These are phyloP conservation scores for Xanthia togata DNA, from an alignment of 2,888 invertebrate species.

Conservation along the genomic window DNA sequence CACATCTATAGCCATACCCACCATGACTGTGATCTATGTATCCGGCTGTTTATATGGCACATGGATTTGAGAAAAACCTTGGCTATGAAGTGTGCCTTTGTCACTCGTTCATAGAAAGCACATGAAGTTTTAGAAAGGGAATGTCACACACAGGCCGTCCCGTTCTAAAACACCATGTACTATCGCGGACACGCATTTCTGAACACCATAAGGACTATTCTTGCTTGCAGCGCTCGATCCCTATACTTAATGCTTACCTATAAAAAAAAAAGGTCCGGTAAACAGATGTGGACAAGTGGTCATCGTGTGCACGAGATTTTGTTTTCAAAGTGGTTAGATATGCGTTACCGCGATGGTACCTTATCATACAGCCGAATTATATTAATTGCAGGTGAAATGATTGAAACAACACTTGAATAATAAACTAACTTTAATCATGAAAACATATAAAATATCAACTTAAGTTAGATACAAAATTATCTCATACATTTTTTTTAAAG, in stretches of 20 bases:
- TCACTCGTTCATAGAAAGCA: not conserved
- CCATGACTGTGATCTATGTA: not conserved
- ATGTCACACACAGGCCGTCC: too few species aligned
- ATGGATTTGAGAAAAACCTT: not conserved
- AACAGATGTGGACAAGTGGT: too few species aligned
- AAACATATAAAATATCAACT: constrained; percentile 68
- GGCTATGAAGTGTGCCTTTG: not conserved
- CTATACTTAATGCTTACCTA: too few species aligned
- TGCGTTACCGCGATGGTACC: too few species aligned
- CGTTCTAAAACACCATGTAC: too few species aligned
- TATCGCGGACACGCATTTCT: too few species aligned
- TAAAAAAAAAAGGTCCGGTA: too few species aligned
- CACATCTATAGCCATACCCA: not conserved
- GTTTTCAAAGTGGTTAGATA: too few species aligned
- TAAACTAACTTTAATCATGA: constrained; percentile 61
- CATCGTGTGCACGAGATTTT: too few species aligned
- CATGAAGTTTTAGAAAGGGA: not conserved
- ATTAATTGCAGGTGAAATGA: not conserved
- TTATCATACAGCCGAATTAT: not conserved
- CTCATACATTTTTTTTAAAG: constrained; percentile 18
- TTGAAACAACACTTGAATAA: constrained; percentile 37
- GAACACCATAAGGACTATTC: too few species aligned
- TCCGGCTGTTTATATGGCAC: not conserved
- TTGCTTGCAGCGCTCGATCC: too few species aligned
- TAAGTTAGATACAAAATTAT: constrained; percentile 54